phyloP scores from a whole-genome alignment of 2,888 invertebrate species.

The Xestia rhomboidea region DNA sequence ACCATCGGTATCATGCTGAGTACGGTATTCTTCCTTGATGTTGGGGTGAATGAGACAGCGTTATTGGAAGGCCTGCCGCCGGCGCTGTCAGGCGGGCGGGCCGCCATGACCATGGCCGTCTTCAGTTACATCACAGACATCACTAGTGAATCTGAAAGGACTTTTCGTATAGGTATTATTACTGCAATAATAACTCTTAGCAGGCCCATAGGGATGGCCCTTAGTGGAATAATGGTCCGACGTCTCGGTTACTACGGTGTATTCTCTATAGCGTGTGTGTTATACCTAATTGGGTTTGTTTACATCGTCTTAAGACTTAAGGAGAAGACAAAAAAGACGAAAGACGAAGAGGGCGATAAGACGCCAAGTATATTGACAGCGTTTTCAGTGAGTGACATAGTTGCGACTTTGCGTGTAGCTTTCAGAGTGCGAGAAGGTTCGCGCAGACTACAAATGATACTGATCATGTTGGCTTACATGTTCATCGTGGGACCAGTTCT shows the following conservation, averaged over 20 bases:
- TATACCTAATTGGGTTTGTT: conserved; percentile 85
- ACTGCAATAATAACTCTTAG: conserved; percentile 89
- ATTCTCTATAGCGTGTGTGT: conserved; percentile 84
- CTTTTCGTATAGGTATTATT: conserved; percentile 91
- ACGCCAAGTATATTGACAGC: conserved; percentile 77
- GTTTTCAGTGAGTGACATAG: conserved; percentile 83
- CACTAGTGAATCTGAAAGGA: conserved; percentile 91
- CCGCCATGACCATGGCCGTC: conserved; percentile 91
- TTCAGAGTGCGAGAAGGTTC: conserved; percentile 82
- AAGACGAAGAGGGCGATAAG: conserved; percentile 76
- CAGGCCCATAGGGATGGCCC: conserved; percentile 88
- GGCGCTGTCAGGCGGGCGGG: conserved; percentile 91
- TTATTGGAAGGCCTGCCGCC: conserved; percentile 90
- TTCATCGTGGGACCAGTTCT: conserved; percentile 89
- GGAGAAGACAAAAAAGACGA: conserved; percentile 79
- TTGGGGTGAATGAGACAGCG: conserved; percentile 90
- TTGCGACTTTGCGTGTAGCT: conserved; percentile 87
- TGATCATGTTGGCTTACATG: conserved; percentile 87
- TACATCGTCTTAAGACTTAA: conserved; percentile 86
- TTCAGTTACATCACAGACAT: conserved; percentile 92
- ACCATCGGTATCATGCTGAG: conserved; percentile 89
- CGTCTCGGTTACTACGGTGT: conserved; percentile 88
- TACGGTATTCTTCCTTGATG: conserved; percentile 90
- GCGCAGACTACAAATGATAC: conserved; percentile 83
- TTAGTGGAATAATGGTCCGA: conserved; percentile 90